These are phyloP conservation scores for Amiota mariae DNA, from an alignment of 2,888 invertebrate genomes.

Conservation along the genomic window DNA sequence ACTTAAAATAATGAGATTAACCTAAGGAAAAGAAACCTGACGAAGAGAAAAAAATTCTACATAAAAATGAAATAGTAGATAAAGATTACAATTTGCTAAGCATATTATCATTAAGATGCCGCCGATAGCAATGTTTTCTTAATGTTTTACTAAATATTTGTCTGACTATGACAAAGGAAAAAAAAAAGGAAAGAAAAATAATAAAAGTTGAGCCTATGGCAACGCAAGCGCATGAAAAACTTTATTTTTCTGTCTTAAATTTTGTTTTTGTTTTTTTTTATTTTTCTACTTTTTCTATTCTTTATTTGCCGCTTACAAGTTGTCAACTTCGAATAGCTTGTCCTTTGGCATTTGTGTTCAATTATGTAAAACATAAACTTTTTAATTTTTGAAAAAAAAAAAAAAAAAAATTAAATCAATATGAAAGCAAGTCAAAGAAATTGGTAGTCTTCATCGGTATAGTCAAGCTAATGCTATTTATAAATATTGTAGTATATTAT, in stretches of 20 bases:
- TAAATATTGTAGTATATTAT: constrained; percentile 3
- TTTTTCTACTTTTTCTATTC: not conserved
- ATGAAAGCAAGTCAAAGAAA: not conserved
- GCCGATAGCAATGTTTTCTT: too few species aligned
- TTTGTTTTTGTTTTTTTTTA: not conserved
- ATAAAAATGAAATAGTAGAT: too few species aligned
- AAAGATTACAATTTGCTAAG: too few species aligned
- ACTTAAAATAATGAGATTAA: too few species aligned
- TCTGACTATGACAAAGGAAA: too few species aligned
- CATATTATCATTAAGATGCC: too few species aligned
- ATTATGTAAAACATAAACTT: constrained; percentile 12
- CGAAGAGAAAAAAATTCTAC: too few species aligned
- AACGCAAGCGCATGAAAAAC: too few species aligned
- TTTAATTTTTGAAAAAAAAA: constrained; percentile 4
- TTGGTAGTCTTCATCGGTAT: not conserved
- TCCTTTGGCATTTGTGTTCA: constrained; percentile 11
- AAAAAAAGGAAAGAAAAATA: too few species aligned
- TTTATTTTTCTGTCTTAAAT: not conserved
- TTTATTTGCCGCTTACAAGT: constrained; percentile 9
- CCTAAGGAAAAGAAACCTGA: too few species aligned
- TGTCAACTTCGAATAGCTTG: constrained; percentile 12
- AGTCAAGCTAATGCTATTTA: not conserved
- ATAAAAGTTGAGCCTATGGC: too few species aligned
- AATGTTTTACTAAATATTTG: too few species aligned
- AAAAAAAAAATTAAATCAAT: not conserved